Evolutionary conservation across 2,797 vertebrate species (phyloP).

Genomic region (Ambastaia sidthimunki): DNA sequence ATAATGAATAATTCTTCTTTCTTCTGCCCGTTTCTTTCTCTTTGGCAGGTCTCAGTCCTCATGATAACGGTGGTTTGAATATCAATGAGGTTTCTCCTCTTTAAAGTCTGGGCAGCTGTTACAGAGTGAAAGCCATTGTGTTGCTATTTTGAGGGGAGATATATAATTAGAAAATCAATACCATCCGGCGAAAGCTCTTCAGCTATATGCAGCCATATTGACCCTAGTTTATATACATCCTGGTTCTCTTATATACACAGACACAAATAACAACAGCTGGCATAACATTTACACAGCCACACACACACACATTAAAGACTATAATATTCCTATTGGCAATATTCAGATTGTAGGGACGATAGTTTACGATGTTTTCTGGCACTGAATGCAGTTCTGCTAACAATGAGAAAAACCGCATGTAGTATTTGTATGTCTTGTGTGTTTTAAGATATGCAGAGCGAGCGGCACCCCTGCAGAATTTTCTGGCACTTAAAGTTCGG

Average conservation of each 20-base stretch:
- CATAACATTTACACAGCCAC: conserved; percentile 1
- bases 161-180: conserved; percentile 66
- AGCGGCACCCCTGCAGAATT: conserved; percentile 35
- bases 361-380: neutral
- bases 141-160: conserved; percentile 43
- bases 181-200: conserved; percentile 57
- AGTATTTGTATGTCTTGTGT: neutral
- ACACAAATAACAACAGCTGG: conserved; percentile 50
- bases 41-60: conserved; percentile 56
- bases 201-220: conserved; percentile 60
- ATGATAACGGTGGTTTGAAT: conserved; percentile 63
- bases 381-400: neutral
- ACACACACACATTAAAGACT: neutral
- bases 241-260: conserved; percentile 37
- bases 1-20: conserved; percentile 17
- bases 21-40: conserved; percentile 37
- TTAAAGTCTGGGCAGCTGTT: conserved; percentile 53
- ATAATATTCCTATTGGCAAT: conserved; percentile 37
- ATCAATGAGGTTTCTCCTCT: conserved; percentile 62
- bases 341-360: conserved; percentile 8
- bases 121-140: conserved; percentile 52
- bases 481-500: conserved; percentile 42
- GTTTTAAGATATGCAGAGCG: neutral
- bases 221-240: conserved; percentile 48
- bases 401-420: neutral